phyloP scores from a whole-genome alignment of 2,888 invertebrate genomes.

The Plagiodera versicolora region DNA sequence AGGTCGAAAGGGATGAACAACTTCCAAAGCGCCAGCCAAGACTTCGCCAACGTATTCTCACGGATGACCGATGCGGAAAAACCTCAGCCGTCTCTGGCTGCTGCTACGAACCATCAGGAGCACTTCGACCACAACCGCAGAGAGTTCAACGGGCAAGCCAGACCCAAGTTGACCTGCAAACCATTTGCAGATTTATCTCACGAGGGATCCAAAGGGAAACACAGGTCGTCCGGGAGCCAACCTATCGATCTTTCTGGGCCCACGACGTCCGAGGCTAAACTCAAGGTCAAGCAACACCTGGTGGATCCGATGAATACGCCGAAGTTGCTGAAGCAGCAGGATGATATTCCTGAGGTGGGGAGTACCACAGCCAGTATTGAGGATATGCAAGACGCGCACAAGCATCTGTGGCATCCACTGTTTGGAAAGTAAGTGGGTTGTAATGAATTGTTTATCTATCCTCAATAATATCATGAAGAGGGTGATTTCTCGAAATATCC shows the following conservation, averaged over 20 bases:
- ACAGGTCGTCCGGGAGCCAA: constrained; percentile 31
- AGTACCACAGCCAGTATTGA: constrained; percentile 66
- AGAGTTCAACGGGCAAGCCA: constrained; percentile 43
- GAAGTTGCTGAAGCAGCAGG: constrained; percentile 48
- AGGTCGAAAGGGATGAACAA: constrained; percentile 7
- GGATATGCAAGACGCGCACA: constrained; percentile 62
- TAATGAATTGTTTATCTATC: too few species aligned
- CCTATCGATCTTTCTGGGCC: constrained; percentile 55
- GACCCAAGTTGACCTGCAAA: constrained; percentile 41
- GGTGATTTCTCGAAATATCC: too few species aligned
- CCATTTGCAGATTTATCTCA: constrained; percentile 37
- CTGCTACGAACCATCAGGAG: constrained; percentile 35
- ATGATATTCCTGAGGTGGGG: constrained; percentile 65
- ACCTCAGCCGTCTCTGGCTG: constrained; percentile 33
- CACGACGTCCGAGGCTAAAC: constrained; percentile 42
- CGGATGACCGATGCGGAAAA: constrained; percentile 24
- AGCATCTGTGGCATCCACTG: constrained; percentile 81
- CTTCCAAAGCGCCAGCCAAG: constrained; percentile 21
- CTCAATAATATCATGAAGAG: too few species aligned
- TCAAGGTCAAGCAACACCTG: constrained; percentile 55
- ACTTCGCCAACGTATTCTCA: constrained; percentile 25
- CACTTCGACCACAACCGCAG: constrained; percentile 40
- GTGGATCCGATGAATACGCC: constrained; percentile 52
- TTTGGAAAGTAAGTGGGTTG: constrained; percentile 77
- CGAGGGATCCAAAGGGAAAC: constrained; percentile 28